Base-by-base conservation (phyloP, 1,140 invertebrate species). In the Drosophila santomea region DNA sequence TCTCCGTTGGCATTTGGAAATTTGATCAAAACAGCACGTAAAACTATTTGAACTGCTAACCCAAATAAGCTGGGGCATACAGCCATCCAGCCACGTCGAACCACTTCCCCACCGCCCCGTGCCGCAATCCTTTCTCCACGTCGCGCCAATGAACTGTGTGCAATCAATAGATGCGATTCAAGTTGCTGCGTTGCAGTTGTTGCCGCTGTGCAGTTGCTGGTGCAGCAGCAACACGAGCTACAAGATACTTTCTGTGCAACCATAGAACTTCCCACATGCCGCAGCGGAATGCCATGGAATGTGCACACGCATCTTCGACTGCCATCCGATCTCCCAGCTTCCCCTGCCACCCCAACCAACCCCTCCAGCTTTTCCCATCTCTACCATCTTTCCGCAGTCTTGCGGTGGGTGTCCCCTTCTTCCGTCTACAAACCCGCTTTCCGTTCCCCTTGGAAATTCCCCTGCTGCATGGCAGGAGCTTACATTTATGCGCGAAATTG, bases 401-500 rank as follows among this genome's bases (percentile, higher is more conserved):
- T 78, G 82, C 54, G 74, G 82, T 86, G 83, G 82, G 74, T 82
- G 82, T 78, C 35, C 62, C 51, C 20, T 83, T 78, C 28, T 59
- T 51, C 57, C 36, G 20, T 4, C 20, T 2, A 12, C 36, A 1
- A n/a, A 15, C n/a, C n/a, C 39, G 3, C 14, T 14, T n/a, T 36
- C 11, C 17, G 15, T 17, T 39, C n/a, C 5, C n/a, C 20, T 7
- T 23, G 12, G 6, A 47, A 47, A 23, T 32, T 15, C 28, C 17
- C 12, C 25, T 50, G 45, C 32, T 36, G 63, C 50, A 72, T 78
- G 55, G 75, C 79, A 71, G 80, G 68, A 86, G 82, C 83, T 86
- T 89, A 86, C 83, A 89, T 88, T 86, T 86, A 86, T 88, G 84
- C 79, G 83, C 84, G 84, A 86, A 86, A 86, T 86, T 89, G 84